Evolutionary conservation across 2,113 vertebrate species (phyloP).

Genomic region (Eclectus roratus): DNA sequence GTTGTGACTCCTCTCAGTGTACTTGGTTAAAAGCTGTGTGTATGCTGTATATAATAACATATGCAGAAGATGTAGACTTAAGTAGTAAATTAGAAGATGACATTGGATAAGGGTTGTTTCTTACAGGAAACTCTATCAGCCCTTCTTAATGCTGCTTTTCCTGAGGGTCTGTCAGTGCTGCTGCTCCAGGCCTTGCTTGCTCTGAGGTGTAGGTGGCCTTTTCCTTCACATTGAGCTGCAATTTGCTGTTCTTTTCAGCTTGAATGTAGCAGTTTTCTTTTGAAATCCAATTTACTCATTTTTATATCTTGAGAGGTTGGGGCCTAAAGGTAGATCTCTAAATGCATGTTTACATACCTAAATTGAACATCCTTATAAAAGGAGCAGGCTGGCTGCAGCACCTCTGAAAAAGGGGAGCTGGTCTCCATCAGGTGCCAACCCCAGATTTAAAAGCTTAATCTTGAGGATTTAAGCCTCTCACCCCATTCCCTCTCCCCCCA

Average conservation of each 20-base stretch:
- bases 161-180: background rate
- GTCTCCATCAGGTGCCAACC: fast-evolving
- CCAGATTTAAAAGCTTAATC: background rate
- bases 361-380: background rate
- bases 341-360: background rate
- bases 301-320: background rate
- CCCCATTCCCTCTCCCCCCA: background rate
- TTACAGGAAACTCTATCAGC: background rate
- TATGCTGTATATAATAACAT: background rate
- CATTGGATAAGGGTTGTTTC: background rate
- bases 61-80: background rate
- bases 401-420: background rate
- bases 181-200: background rate
- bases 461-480: background rate
- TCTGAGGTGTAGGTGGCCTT: background rate
- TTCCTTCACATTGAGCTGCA: background rate
- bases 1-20: background rate
- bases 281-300: background rate
- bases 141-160: background rate
- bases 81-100: background rate
- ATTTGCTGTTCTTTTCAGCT: background rate
- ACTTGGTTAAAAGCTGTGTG: background rate
- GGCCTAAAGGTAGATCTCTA: background rate
- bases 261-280: background rate
- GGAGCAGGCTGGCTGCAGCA: background rate